Percentiles rank a stretch among this genome's conserved stretches.
Conservation (phyloP, 2,797 vertebrate species). For the Lithobates sylvaticus region DNA sequence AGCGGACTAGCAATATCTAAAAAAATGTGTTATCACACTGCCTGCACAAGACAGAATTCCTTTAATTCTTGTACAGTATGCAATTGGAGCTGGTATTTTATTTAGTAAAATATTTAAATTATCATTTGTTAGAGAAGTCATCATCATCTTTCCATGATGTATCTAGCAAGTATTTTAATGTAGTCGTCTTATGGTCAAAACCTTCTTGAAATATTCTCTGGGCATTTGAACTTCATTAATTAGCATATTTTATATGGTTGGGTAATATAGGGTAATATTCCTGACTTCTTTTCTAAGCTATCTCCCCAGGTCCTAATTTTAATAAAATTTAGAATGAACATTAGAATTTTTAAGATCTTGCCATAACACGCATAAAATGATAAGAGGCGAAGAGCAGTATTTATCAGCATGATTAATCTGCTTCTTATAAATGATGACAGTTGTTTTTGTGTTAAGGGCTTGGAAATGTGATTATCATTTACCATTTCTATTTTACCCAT, state of each 20-base stretch:
- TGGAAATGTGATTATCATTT: constrained; percentile 26
- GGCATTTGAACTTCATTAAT: constrained; percentile 80
- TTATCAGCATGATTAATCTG: constrained; percentile 44
- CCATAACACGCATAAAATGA: neutral
- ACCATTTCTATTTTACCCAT: neutral
- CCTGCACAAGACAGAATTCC: neutral
- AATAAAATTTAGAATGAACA: constrained; percentile 78
- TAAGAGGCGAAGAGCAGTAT: constrained; percentile 20
- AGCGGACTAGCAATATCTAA: too few species aligned
- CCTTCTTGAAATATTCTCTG: constrained; percentile 69
- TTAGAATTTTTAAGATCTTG: constrained; percentile 69
- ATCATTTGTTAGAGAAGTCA: neutral
- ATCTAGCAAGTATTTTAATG: constrained; percentile 67
- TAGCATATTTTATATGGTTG: constrained; percentile 81
- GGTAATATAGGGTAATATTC: constrained; percentile 79
- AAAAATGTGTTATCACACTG: neutral
- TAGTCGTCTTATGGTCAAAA: constrained; percentile 59
- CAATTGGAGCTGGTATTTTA: neutral
- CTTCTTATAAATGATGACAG: constrained; percentile 26
- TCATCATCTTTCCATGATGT: neutral
- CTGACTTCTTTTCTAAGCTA: constrained; percentile 70
- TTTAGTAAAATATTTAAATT: neutral
- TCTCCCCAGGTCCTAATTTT: constrained; percentile 81
- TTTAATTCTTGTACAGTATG: neutral
- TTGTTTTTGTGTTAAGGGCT: constrained; percentile 19